Conservation (phyloP, 2,797 vertebrate genomes). For the Synaphobranchus kaupii region DNA sequence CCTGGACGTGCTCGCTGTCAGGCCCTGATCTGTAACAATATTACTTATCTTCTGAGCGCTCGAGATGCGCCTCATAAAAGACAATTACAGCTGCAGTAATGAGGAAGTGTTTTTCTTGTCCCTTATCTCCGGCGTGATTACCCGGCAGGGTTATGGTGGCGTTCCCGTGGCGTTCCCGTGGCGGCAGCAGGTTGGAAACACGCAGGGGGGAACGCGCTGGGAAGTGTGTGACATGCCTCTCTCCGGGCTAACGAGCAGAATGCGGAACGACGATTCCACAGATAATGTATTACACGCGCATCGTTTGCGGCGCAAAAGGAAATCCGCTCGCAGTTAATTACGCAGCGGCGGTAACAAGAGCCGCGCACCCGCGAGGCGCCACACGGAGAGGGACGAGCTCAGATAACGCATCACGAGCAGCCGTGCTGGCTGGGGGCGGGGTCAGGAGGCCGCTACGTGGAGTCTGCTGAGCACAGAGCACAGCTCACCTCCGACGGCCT, state of each 20-base stretch:
- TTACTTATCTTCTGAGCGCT: slow-evolving; percentile 99
- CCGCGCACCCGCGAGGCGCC: slow-evolving; percentile 86
- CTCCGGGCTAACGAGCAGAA: slow-evolving; percentile 97
- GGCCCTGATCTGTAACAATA: slow-evolving; percentile 91
- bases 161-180: slow-evolving; percentile 98
- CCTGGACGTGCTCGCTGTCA: neutral
- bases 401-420: slow-evolving; percentile 77
- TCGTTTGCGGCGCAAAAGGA: slow-evolving; percentile 99
- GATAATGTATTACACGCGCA: slow-evolving; percentile 99
- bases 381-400: slow-evolving; percentile 82
- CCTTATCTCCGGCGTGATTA: slow-evolving; percentile 95
- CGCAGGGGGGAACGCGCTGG: slow-evolving; percentile 96
- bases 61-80: slow-evolving; percentile 93
- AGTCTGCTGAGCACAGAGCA: too few relatives aligned
- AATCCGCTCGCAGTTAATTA: slow-evolving; percentile 99
- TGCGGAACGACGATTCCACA: slow-evolving; percentile 94
- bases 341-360: slow-evolving; percentile 93
- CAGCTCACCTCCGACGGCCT: too few relatives aligned
- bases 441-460: too few relatives aligned
- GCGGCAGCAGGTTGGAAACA: slow-evolving; percentile 90
- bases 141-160: slow-evolving; percentile 99
- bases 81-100: slow-evolving; percentile 99
- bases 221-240: slow-evolving; percentile 96
- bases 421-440: too few relatives aligned
- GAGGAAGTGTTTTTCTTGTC: slow-evolving; percentile 90